Evolutionary conservation across 2,797 vertebrate genomes (phyloP), one percentile per base, ranked within the genome.

Genomic region (Macroramphosus scolopax): DNA sequence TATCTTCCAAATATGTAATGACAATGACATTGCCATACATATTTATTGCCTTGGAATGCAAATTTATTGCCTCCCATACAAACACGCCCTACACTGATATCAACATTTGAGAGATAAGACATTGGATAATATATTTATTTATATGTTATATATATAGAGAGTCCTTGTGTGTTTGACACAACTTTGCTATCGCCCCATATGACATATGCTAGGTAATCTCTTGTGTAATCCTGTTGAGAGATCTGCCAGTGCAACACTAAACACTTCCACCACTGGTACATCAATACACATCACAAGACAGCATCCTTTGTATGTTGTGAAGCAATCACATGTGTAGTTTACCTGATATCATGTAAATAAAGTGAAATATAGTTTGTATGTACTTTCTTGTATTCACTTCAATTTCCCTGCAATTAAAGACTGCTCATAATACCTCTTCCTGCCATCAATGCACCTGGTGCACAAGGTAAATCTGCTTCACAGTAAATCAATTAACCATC

Each of bases 131-230:
- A 60, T 31, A 42, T 47, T 18, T 53, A 1, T 15, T 13, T 20
- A 22, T 29, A 9, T 43, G 14, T 17, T n/a, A 48, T n/a, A n/a
- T n/a, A n/a, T n/a, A n/a, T n/a, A n/a, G n/a, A n/a, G n/a, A n/a
- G n/a, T n/a, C 17, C 46, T 20, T 45, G 4, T 16, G 16, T 49
- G 17, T 18, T 36, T 40, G 11, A 48, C 33, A 42, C 11, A 55
- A 51, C 41, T 60, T 61, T 60, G 48, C 5, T 8, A 30, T n/a
- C 61, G 56, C 17, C 51, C 51, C 33, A 58, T 30, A 49, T 75
- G 29, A 14, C 24, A 62, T 39, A 30, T 29, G 51, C 34, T 30
- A 24, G 9, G 40, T 77, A 73, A 79, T 74, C 63, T 28, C 10
- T 16, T 6, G 8, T 43, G 6, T 63, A 68, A 75, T 71, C 60